A percentile compares a stretch with the other conserved stretches of the same genome.
phyloP scores from a whole-genome alignment of 2,113 vertebrate genomes.

The Heteronetta atricapilla region DNA sequence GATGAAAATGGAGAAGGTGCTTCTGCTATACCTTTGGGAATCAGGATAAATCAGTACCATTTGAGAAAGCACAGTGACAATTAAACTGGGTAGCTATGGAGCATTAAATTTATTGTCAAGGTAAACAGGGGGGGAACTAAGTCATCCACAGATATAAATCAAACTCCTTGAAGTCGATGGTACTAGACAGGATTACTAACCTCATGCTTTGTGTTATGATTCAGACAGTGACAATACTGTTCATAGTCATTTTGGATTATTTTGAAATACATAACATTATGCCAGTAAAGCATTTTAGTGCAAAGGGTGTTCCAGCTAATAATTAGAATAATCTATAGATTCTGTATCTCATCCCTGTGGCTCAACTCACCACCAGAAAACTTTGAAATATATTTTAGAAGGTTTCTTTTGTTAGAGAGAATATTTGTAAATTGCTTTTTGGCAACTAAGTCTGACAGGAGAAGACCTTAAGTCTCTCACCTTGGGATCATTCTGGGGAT shows the following conservation, averaged over 20 bases:
- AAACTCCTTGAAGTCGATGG: not conserved
- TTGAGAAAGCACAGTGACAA: not conserved
- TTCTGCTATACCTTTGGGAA: conserved; percentile 21
- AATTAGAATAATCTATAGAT: not conserved
- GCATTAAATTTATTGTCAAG: not conserved
- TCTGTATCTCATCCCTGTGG: not conserved
- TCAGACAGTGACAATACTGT: not conserved
- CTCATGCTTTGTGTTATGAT: not conserved
- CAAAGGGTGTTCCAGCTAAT: not conserved
- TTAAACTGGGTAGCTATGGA: not conserved
- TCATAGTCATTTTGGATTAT: not conserved
- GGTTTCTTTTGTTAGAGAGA: not conserved
- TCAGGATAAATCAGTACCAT: not conserved
- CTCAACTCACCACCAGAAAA: not conserved
- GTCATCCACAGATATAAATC: not conserved
- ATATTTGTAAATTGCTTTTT: not conserved
- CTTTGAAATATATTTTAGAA: not conserved
- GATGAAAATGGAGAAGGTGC: not conserved
- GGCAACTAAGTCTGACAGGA: not conserved
- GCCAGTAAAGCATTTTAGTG: not conserved
- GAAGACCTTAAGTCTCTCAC: not conserved
- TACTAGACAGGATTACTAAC: not conserved
- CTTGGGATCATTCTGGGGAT: not conserved
- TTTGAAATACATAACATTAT: not conserved
- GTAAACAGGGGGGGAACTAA: not conserved